Evolutionary conservation across 2,888 invertebrate species (phyloP).

Genomic region (Onchidella celtica): DNA sequence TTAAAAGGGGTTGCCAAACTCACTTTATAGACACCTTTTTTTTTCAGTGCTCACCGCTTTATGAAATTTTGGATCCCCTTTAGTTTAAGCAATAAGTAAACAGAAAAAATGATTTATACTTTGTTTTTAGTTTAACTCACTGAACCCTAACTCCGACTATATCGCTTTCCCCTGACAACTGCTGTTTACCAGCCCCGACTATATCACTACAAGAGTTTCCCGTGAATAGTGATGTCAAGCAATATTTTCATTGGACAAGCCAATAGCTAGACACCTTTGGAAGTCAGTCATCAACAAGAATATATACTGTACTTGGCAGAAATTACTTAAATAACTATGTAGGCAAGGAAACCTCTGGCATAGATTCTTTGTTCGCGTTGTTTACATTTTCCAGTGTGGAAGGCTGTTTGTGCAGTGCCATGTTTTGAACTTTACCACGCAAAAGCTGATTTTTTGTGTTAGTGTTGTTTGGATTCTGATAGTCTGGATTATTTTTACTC

Average conservation of each 20-base stretch:
- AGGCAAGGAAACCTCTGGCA: background rate
- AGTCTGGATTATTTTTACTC: background rate
- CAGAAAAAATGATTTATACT: no score
- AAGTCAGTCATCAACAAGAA: background rate
- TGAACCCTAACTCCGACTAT: background rate
- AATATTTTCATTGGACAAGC: background rate
- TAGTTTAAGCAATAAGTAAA: no score
- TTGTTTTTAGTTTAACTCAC: no score
- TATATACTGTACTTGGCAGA: background rate
- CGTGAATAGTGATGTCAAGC: background rate
- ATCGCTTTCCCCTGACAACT: background rate
- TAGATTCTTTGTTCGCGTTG: background rate
- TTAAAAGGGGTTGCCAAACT: no score
- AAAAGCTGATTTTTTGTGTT: background rate
- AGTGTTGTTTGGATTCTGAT: background rate
- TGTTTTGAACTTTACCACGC: background rate
- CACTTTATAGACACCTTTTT: no score
- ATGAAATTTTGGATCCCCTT: no score
- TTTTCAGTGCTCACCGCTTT: no score
- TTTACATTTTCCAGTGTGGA: background rate
- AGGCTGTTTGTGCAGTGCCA: background rate
- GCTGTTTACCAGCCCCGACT: background rate
- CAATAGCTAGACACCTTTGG: background rate
- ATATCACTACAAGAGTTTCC: background rate
- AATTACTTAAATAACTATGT: background rate